phyloP scores from a whole-genome alignment of 2,113 vertebrate species.

The Dicaeum eximium region DNA sequence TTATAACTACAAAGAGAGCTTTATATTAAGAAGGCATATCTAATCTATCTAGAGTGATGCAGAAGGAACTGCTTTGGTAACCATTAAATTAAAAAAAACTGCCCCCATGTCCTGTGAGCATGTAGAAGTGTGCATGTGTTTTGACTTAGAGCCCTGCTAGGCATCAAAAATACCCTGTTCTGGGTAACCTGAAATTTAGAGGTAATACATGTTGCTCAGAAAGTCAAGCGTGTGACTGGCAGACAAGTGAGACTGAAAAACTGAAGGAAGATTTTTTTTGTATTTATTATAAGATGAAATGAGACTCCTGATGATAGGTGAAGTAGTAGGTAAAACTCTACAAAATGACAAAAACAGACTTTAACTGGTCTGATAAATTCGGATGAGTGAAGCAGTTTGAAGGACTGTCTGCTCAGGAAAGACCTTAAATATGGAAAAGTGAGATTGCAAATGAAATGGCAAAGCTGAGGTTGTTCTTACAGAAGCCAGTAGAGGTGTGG shows the following conservation, averaged over 20 bases:
- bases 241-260: not conserved
- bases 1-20: not conserved
- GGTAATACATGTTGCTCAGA: not conserved
- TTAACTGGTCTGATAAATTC: not conserved
- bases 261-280: rapidly evolving
- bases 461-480: not conserved
- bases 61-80: not conserved
- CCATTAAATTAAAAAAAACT: not conserved
- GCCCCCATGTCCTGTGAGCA: not conserved
- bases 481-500: not conserved
- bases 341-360: not conserved
- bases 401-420: not conserved
- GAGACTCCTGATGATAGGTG: not conserved
- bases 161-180: not conserved
- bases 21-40: not conserved
- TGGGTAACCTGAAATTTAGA: not conserved
- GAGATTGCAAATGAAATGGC: not conserved
- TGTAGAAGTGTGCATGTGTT: not conserved
- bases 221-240: not conserved
- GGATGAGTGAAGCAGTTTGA: not conserved
- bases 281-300: not conserved
- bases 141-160: not conserved
- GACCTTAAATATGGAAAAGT: not conserved
- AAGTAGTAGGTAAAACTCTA: not conserved
- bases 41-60: not conserved